These are phyloP conservation scores for Alca torda DNA, from an alignment of 2,797 vertebrate species.

Conservation along the genomic window DNA sequence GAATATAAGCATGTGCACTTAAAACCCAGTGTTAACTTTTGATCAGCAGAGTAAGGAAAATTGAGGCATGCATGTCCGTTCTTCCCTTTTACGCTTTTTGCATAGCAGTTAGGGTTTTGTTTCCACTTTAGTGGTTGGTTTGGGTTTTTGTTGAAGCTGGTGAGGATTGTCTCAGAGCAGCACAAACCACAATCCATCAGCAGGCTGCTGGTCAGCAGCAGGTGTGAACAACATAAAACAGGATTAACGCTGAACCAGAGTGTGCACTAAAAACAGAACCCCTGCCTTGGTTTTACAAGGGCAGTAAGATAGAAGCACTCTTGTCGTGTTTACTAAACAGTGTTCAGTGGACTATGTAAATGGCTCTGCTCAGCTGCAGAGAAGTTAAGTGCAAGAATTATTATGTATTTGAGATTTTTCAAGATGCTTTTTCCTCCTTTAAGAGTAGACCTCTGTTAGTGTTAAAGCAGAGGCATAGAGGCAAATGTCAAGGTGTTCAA, in stretches of 20 bases:
- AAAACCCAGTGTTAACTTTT: not conserved
- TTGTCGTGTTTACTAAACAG: constrained; percentile 77
- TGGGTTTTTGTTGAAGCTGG: constrained; percentile 28
- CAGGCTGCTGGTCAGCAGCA: constrained; percentile 77
- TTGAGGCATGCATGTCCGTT: not conserved
- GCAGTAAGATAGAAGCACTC: constrained; percentile 56
- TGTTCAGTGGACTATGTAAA: constrained; percentile 68
- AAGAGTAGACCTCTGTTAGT: not conserved
- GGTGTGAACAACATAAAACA: constrained; percentile 85
- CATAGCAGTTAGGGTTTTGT: not conserved
- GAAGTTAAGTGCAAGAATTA: not conserved
- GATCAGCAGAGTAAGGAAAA: not conserved
- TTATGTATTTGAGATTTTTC: constrained; percentile 1
- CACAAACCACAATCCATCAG: constrained; percentile 68
- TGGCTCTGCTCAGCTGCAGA: constrained; percentile 25
- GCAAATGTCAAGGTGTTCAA: not conserved
- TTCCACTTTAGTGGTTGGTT: not conserved
- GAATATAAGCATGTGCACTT: not conserved
- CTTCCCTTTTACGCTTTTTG: not conserved
- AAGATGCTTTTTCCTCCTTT: constrained; percentile 1
- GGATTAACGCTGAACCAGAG: constrained; percentile 77
- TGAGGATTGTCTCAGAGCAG: constrained; percentile 61
- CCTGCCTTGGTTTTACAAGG: constrained; percentile 73
- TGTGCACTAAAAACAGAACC: constrained; percentile 84
- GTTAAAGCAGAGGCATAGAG: not conserved